These are phyloP conservation scores for Calliopum simillimum DNA, from an alignment of 2,888 invertebrate species.

Conservation along the genomic window DNA sequence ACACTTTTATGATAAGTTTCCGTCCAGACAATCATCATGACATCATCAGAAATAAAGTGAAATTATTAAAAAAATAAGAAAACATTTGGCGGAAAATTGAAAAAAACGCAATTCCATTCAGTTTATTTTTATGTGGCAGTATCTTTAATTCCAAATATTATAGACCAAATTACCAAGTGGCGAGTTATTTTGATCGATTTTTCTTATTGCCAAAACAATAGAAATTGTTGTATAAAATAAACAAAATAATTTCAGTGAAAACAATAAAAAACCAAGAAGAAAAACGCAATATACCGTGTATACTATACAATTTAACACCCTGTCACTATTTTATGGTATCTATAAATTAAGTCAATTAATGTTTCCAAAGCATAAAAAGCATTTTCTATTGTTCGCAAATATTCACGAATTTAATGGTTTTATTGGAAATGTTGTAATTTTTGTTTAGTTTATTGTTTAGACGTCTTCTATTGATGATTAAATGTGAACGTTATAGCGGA, in stretches of 20 bases:
- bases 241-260: neutral
- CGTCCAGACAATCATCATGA: too few relatives aligned
- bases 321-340: neutral
- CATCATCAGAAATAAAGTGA: too few relatives aligned
- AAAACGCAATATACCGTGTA: neutral
- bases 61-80: too few relatives aligned
- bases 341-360: conserved; percentile 11
- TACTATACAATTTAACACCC: neutral
- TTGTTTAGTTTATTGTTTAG: too few relatives aligned
- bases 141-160: neutral
- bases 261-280: neutral
- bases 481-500: too few relatives aligned
- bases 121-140: neutral
- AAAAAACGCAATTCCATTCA: neutral
- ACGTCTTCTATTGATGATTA: too few relatives aligned
- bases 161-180: conserved; percentile 10
- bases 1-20: too few relatives aligned
- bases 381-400: too few relatives aligned
- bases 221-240: neutral
- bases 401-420: too few relatives aligned
- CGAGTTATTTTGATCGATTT: conserved; percentile 17
- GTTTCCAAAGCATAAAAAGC: too few relatives aligned
- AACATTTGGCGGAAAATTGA: too few relatives aligned
- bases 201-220: neutral
- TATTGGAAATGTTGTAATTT: too few relatives aligned